These are phyloP conservation scores for Silurus meridionalis DNA, from an alignment of 2,113 vertebrate species.

Conservation along the genomic window DNA sequence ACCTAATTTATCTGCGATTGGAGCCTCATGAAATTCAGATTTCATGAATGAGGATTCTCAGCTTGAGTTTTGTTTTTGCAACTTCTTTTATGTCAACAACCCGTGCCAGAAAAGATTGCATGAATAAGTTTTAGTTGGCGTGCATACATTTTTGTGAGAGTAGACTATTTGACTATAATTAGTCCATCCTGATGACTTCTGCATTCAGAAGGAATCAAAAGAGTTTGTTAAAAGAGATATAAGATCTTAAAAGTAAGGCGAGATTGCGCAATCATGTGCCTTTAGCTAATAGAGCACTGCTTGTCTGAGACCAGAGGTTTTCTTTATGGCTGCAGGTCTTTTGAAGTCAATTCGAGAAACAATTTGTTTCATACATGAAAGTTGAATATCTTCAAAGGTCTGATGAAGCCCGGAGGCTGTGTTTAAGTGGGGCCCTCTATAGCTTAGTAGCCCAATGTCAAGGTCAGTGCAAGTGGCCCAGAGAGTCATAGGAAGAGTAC, in stretches of 20 bases:
- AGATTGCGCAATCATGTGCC: constrained; percentile 22
- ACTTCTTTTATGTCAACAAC: constrained; percentile 9
- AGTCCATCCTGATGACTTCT: background rate
- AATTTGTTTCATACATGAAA: constrained; percentile 68
- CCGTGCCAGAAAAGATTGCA: background rate
- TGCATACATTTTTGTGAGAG: constrained; percentile 22
- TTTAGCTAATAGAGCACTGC: constrained; percentile 19
- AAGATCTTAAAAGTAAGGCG: constrained; percentile 1
- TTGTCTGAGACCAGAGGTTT: constrained; percentile 51
- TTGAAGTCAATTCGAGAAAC: constrained; percentile 75
- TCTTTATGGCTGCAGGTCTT: constrained; percentile 59
- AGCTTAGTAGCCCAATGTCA: constrained; percentile 32
- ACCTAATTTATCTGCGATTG: constrained; percentile 42
- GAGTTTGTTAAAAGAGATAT: background rate
- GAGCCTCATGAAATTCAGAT: constrained; percentile 49
- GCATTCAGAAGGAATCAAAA: constrained; percentile 1
- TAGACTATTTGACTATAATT: constrained; percentile 13
- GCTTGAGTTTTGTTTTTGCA: constrained; percentile 30
- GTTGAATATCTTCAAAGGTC: constrained; percentile 69
- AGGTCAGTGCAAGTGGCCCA: constrained; percentile 42
- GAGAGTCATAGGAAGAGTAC: constrained; percentile 30
- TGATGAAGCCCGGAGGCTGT: constrained; percentile 60
- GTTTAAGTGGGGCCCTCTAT: constrained; percentile 50
- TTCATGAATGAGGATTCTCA: background rate
- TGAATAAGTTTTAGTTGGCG: constrained; percentile 22